These are phyloP conservation scores for Pseudoatta argentina DNA, from an alignment of 1,140 invertebrate species.

Conservation along the genomic window DNA sequence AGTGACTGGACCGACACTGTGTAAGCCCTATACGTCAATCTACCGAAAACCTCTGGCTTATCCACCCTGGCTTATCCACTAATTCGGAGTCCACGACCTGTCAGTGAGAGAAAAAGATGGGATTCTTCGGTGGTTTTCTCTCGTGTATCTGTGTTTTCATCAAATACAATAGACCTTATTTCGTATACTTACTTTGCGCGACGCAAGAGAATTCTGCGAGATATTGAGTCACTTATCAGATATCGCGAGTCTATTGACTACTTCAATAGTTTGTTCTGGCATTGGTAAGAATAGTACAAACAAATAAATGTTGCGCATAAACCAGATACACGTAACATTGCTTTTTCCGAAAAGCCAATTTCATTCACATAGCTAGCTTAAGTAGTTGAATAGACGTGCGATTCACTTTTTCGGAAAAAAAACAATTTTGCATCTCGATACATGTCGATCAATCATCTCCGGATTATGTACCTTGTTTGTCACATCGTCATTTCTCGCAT, in stretches of 20 bases:
- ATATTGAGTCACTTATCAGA: conserved; percentile 29
- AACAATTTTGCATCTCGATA: conserved; percentile 13
- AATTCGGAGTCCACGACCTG: conserved; percentile 44
- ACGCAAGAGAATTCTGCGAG: conserved; percentile 21
- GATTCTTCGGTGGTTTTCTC: conserved; percentile 47
- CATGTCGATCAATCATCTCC: conserved; percentile 5
- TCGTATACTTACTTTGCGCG: neutral
- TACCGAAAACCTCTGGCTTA: conserved; percentile 47
- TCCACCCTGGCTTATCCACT: conserved; percentile 33
- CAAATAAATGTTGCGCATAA: conserved; percentile 16
- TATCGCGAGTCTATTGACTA: neutral
- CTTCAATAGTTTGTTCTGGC: neutral
- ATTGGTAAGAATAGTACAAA: conserved; percentile 2
- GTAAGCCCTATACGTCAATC: conserved; percentile 59
- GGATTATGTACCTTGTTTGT: conserved; percentile 15
- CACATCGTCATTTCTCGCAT: conserved; percentile 36
- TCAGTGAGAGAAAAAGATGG: conserved; percentile 38
- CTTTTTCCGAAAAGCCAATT: conserved; percentile 28
- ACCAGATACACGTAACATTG: conserved; percentile 33
- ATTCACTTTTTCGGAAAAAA: conserved; percentile 25
- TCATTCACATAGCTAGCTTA: conserved; percentile 20
- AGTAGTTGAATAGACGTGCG: neutral
- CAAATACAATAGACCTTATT: neutral
- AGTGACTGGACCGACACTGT: conserved; percentile 57
- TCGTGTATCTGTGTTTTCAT: conserved; percentile 34